Evolutionary conservation across 2,113 vertebrate species (phyloP), one percentile per base, ranked within the genome.

Genomic region (Antechinus flavipes): DNA sequence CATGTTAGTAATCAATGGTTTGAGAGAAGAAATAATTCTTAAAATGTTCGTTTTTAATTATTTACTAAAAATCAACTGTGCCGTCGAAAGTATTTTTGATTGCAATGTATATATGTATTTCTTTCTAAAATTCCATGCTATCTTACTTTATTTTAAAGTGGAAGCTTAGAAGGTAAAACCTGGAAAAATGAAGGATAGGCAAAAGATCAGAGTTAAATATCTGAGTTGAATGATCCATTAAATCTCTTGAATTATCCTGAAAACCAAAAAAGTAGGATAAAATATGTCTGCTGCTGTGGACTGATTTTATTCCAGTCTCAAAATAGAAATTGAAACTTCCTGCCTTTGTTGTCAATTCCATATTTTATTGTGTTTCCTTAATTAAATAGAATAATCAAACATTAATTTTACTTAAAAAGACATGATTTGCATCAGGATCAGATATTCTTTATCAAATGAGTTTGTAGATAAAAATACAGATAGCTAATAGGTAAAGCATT

Each of bases 191-290:
- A 94, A 90, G 54, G 19, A 91, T 46, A 91, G 49, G 91, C 11
- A 35, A 50, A 96, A 94, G n/a, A 94, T 61, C 54, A 54, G 93
- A 23, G 35, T 92, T 94, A 89, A 12, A 91, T n/a, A 55, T 91
- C 1, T 94, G 10, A 90, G 95, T 56, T 10, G 76, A 91, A 92
- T 91, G 84, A 54, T 53, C 90, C 95, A 94, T n/a, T 68, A 93
- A 93, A 92, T 89, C 6, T 90, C 95, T 90, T 95, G 8, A 89
- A 2, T 93, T 94, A 24, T 3, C 11, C 25, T 5, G 7, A 95
- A 96, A 97, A 58, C 8, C n/a, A 27, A 56, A 22, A 84, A 2
- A 10, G 12, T 95, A 94, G 2, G 23, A 22, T 23, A 53, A 94
- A 95, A 30, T 61, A 35, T 92, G 0, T 76, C 14, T n/a, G 7